These are phyloP conservation scores for Agrypnus murinus DNA, from an alignment of 2,888 invertebrate species.

Conservation along the genomic window DNA sequence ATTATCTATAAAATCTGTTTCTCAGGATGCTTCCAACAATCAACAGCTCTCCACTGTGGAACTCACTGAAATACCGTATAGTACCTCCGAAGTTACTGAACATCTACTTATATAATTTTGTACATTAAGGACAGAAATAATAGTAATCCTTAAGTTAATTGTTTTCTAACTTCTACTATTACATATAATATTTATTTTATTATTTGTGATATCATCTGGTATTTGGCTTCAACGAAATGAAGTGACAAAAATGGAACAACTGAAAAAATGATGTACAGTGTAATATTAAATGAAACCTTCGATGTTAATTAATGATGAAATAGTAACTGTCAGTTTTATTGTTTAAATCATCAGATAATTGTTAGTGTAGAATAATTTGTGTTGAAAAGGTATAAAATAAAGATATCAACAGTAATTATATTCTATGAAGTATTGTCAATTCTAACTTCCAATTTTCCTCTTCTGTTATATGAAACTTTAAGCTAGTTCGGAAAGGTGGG, in stretches of 20 bases:
- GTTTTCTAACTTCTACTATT: no score
- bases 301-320: not conserved
- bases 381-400: not conserved
- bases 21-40: slow-evolving; percentile 10
- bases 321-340: not conserved
- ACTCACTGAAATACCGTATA: not conserved
- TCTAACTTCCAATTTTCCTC: no score
- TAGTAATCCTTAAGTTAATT: no score
- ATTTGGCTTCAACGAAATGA: not conserved
- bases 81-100: not conserved
- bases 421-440: no score
- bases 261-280: not conserved
- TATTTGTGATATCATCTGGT: slow-evolving; percentile 3
- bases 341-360: not conserved
- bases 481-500: no score
- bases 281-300: not conserved
- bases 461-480: no score
- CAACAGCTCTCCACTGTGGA: not conserved
- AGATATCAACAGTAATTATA: no score
- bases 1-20: slow-evolving; percentile 14
- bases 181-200: not conserved
- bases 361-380: not conserved
- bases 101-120: not conserved
- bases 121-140: not conserved
- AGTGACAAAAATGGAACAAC: not conserved